These are phyloP conservation scores for Melieria crassipennis DNA, from an alignment of 2,888 invertebrate species.

Conservation along the genomic window DNA sequence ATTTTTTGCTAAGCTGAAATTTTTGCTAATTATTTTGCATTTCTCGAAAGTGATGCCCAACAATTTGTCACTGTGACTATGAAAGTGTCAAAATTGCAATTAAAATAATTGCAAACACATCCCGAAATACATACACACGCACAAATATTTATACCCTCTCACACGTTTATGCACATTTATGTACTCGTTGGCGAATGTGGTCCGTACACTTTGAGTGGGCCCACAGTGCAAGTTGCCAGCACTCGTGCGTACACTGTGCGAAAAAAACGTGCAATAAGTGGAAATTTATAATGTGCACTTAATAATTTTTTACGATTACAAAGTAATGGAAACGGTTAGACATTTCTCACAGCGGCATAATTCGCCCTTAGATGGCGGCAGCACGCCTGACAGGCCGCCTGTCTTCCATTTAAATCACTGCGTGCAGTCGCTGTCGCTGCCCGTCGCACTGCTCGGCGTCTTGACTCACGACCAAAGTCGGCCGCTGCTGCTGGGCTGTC, in stretches of 20 bases:
- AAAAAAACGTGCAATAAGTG: too few species aligned
- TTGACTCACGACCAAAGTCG: slow-evolving; percentile 22
- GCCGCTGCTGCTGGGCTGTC: slow-evolving; percentile 21
- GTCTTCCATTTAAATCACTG: slow-evolving; percentile 55
- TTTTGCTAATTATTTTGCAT: too few species aligned
- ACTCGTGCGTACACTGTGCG: too few species aligned
- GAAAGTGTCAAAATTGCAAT: slow-evolving; percentile 52
- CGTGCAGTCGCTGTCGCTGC: slow-evolving; percentile 38
- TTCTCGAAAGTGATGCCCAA: not conserved
- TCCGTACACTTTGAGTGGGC: too few species aligned
- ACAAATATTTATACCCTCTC: too few species aligned
- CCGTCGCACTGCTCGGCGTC: not conserved
- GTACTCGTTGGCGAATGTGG: too few species aligned
- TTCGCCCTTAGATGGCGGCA: not conserved
- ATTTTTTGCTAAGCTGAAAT: too few species aligned
- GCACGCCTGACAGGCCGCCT: slow-evolving; percentile 29
- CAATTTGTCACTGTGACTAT: not conserved
- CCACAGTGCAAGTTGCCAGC: too few species aligned
- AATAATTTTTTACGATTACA: slow-evolving; percentile 23
- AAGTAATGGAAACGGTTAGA: slow-evolving; percentile 20
- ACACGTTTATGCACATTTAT: too few species aligned
- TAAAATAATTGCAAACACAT: slow-evolving; percentile 41
- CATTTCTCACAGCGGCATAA: not conserved
- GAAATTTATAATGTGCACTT: slow-evolving; percentile 12
- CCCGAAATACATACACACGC: not conserved